Conservation (phyloP, 2,888 invertebrate genomes). For the Drosophila parthenogenetica region DNA sequence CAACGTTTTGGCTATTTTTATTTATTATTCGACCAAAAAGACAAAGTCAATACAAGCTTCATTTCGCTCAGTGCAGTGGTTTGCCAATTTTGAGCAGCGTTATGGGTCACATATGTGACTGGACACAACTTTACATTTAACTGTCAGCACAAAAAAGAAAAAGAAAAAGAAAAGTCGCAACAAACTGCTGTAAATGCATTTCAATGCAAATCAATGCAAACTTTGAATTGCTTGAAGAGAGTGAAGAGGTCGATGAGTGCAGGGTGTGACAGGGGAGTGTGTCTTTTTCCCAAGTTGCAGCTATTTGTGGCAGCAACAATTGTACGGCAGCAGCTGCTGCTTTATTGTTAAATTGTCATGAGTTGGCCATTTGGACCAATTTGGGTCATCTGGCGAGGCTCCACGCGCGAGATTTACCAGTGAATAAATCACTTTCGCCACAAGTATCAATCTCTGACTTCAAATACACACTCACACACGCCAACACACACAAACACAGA, state of each 20-base stretch:
- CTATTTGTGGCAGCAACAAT: constrained; percentile 16
- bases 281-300: constrained; percentile 5
- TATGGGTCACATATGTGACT: constrained; percentile 67
- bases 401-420: constrained; percentile 51
- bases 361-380: constrained; percentile 72
- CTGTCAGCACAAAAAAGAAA: constrained; percentile 47
- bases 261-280: neutral
- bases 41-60: constrained; percentile 67
- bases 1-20: constrained; percentile 59
- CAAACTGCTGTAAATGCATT: constrained; percentile 54
- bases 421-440: constrained; percentile 78
- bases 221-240: constrained; percentile 41
- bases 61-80: constrained; percentile 37
- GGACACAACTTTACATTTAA: constrained; percentile 66
- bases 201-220: constrained; percentile 66
- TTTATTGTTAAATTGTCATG: constrained; percentile 79
- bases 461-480: constrained; percentile 24
- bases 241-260: neutral
- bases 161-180: constrained; percentile 28
- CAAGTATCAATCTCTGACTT: constrained; percentile 77
- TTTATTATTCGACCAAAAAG: constrained; percentile 71
- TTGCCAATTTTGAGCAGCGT: constrained; percentile 27
- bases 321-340: constrained; percentile 31
- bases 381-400: constrained; percentile 63
- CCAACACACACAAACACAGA: constrained; percentile 15